A percentile compares a stretch with the other conserved stretches of the same genome.
phyloP scores from a whole-genome alignment of 2,888 invertebrate genomes.

The Argyra leucocephala region DNA sequence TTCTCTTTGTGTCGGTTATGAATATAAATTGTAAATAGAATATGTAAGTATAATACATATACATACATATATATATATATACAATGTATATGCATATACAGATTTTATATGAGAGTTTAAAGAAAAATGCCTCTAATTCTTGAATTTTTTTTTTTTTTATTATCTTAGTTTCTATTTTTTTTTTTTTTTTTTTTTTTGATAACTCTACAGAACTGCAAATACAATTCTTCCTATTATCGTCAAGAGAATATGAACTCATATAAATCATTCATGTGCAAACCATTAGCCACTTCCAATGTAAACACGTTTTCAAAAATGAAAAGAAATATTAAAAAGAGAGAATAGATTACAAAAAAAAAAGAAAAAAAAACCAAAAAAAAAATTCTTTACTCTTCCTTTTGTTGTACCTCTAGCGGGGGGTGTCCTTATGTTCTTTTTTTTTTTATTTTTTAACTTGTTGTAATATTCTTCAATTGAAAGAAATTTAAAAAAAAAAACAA shows the following conservation, averaged over 20 bases:
- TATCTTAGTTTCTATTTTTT: background rate
- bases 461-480: background rate
- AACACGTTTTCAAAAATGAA: no score
- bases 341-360: background rate
- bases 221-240: no score
- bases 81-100: no score
- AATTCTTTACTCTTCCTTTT: background rate
- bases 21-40: no score
- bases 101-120: no score
- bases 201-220: no score
- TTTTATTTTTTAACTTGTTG: background rate
- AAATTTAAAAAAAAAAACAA: background rate
- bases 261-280: constrained; percentile 6
- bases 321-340: no score
- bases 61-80: no score
- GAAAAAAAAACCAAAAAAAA: background rate
- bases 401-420: background rate
- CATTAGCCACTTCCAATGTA: constrained; percentile 1
- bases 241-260: constrained; percentile 1
- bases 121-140: background rate
- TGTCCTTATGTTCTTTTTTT: background rate
- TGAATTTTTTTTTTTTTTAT: background rate
- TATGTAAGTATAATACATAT: no score
- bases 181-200: background rate
- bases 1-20: no score